Evolutionary conservation across 2,888 invertebrate species (phyloP).

Genomic region (Hydraecia micacea): DNA sequence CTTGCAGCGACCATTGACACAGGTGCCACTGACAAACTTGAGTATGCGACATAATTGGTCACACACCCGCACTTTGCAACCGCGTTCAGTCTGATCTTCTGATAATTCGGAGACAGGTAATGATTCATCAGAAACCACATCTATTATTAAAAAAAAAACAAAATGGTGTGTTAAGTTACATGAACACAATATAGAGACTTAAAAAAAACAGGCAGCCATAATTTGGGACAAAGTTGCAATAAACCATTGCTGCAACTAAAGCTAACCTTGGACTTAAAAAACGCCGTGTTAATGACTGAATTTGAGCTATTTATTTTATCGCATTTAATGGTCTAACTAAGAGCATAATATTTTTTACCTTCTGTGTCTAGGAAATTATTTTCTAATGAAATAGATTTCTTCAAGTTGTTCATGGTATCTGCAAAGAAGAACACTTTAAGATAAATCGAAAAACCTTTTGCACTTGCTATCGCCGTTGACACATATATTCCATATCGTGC

Average conservation of each 20-base stretch:
- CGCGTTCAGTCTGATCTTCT: neutral
- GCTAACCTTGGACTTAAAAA: neutral
- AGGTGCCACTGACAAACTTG: conserved; percentile 26
- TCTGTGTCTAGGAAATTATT: conserved; percentile 22
- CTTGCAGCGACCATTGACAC: conserved; percentile 42
- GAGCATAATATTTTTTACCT: conserved; percentile 20
- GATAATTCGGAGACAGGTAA: conserved; percentile 5
- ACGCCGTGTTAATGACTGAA: neutral
- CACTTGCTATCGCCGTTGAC: conserved; percentile 21
- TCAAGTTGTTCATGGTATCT: neutral
- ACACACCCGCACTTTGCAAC: conserved; percentile 14
- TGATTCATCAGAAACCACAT: neutral
- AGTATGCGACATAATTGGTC: conserved; percentile 34
- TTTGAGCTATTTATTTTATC: neutral
- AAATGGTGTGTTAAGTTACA: neutral
- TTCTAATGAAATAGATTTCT: neutral
- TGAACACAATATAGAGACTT: no score
- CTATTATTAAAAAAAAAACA: neutral
- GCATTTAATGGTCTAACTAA: neutral
- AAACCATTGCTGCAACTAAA: neutral
- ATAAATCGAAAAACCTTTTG: neutral
- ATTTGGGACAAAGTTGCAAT: neutral
- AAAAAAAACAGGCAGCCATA: neutral
- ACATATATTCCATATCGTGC: neutral
- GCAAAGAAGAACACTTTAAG: neutral